Base-by-base conservation (phyloP, 2,113 vertebrate genomes). In the Neolamprologus devosi region DNA sequence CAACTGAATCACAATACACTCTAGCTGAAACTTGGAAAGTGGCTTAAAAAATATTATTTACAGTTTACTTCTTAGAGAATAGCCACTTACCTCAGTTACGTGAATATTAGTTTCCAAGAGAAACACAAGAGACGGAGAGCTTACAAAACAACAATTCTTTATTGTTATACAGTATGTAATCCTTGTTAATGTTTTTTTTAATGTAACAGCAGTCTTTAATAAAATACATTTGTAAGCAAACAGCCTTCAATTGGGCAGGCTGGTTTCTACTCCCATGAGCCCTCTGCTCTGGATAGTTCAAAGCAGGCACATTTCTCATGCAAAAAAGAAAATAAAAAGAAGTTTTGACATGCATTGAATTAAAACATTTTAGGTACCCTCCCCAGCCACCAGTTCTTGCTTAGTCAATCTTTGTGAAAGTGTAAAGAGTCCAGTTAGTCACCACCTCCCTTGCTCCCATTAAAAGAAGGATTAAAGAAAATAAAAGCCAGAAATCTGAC, bases 251-350 rank as follows among this genome's bases (percentile, higher is more conserved):
- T 3, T 73, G 85, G 35, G 84, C 57, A 35, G 85, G 30, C 28
- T 3, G 79, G 49, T 47, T 23, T 91, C 68, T 45, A 54, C 86
- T 85, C 75, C 82, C 75, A 26, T 57, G 23, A 57, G 78, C 80
- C 81, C 58, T 70, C 84, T 14, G 51, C 51, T 86, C 85, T 79
- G 79, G n/a, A 79, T 57, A 91, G 82, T 84, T 92, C 93, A 89
- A 85, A 92, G 91, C 96, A 96, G 95, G 95, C 95, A 95, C 95
- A 95, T 96, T 96, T 95, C 92, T 96, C 97, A 97, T 97, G 96
- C 96, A 97, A 95, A 94, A 93, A 93, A 93, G 91, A 89, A 90
- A 83, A 42, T 93, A 63, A 93, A 92, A 73, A 75, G 2, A 75
- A 88, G 55, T 92, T 92, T 93, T 92, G 94, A 95, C 97, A 97